Conservation (phyloP, 1,140 invertebrate species). For the Hyphantria cunea region DNA sequence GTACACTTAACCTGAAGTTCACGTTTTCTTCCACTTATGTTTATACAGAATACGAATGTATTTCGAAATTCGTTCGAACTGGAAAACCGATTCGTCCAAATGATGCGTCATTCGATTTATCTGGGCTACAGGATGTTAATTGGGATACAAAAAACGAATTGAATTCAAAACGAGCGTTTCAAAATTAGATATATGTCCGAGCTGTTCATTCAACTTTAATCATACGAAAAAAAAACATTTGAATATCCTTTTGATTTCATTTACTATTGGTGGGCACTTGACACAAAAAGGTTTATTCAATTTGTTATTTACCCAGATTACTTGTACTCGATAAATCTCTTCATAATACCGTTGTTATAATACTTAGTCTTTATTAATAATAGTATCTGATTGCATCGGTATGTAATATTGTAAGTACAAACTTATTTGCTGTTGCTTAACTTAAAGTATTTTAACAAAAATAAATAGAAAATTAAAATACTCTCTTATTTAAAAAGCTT, state of each 20-base stretch:
- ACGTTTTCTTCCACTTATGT: slow-evolving; percentile 5
- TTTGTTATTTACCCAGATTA: too few species aligned
- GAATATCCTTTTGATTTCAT: not conserved
- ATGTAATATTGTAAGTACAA: too few species aligned
- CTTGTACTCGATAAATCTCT: too few species aligned
- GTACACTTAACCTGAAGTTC: slow-evolving; percentile 5
- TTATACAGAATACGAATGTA: not conserved
- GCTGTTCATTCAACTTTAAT: not conserved
- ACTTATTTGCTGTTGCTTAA: too few species aligned
- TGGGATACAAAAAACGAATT: slow-evolving; percentile 22
- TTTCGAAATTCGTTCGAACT: slow-evolving; percentile 6
- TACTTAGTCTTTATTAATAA: too few species aligned
- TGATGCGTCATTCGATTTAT: slow-evolving; percentile 27
- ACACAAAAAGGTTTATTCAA: not conserved
- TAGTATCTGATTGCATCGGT: too few species aligned
- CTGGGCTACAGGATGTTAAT: slow-evolving; percentile 25
- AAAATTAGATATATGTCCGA: not conserved
- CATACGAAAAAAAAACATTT: not conserved
- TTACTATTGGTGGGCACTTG: not conserved
- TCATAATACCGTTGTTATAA: too few species aligned
- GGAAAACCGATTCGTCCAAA: slow-evolving; percentile 22
- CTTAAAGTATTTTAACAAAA: too few species aligned
- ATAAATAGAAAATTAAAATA: too few species aligned
- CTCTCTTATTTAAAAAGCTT: too few species aligned
- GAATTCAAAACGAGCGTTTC: slow-evolving; percentile 5